These are phyloP conservation scores for Anthrax anthrax DNA, from an alignment of 2,888 invertebrate genomes.

Conservation along the genomic window DNA sequence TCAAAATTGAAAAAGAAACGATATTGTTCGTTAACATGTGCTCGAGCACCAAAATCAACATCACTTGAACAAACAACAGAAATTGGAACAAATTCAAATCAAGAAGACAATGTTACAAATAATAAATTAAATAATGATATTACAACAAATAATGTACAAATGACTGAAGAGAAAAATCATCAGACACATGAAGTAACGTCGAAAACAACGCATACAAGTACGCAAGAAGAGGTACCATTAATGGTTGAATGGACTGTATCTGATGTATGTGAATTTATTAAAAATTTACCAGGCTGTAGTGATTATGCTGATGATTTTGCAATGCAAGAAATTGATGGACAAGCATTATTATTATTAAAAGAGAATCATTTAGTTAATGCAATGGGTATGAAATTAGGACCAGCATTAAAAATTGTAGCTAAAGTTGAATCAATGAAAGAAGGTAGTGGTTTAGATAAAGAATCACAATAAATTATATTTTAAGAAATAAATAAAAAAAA, in stretches of 20 bases:
- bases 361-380: conserved; percentile 90
- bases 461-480: too few species aligned
- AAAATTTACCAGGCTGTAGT: conserved; percentile 75
- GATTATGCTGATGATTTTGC: conserved; percentile 91
- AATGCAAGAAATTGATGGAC: conserved; percentile 91
- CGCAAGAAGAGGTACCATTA: conserved; percentile 20
- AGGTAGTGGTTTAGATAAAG: conserved; percentile 10
- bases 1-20: conserved; percentile 59
- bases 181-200: not conserved
- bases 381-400: conserved; percentile 90
- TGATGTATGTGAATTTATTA: conserved; percentile 82
- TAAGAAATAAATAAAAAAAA: too few species aligned
- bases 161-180: not conserved
- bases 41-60: conserved; percentile 35
- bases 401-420: conserved; percentile 88
- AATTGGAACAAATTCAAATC: conserved; percentile 8
- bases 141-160: not conserved
- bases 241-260: conserved; percentile 47
- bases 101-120: conserved; percentile 7
- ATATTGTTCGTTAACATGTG: conserved; percentile 61
- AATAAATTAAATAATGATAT: not conserved
- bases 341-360: conserved; percentile 78
- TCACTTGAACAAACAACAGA: conserved; percentile 14
- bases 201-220: not conserved
- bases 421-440: conserved; percentile 66